Conservation (phyloP, 2,113 vertebrate genomes). For the Nannospalax galili region DNA sequence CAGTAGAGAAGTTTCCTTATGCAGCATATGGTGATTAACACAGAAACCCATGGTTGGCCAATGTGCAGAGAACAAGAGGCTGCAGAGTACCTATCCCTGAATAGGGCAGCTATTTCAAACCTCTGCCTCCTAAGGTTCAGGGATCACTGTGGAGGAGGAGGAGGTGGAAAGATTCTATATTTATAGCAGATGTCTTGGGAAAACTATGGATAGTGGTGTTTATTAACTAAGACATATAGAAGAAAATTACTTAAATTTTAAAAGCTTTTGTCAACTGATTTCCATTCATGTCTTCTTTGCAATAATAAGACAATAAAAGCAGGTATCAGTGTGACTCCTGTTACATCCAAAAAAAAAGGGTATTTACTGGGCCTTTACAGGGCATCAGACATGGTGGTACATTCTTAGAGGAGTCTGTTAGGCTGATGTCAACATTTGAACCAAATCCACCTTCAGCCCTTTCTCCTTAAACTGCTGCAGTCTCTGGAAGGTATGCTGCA, state of each 20-base stretch:
- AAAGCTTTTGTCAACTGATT: background rate
- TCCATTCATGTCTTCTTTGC: background rate
- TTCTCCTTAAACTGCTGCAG: background rate
- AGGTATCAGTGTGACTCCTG: background rate
- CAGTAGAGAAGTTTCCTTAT: too few species aligned
- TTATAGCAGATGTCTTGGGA: background rate
- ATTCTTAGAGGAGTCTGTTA: background rate
- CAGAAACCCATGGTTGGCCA: too few species aligned
- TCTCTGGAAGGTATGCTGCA: background rate
- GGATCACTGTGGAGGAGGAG: too few species aligned
- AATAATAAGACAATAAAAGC: background rate
- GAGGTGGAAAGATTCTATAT: too few species aligned
- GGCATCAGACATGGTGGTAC: too few species aligned
- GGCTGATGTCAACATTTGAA: background rate
- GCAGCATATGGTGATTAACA: too few species aligned
- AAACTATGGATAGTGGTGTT: background rate
- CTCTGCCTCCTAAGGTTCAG: too few species aligned
- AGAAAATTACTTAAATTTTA: conserved; percentile 6
- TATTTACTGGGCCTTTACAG: background rate
- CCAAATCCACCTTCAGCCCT: background rate
- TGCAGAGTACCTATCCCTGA: too few species aligned
- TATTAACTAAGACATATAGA: conserved; percentile 17
- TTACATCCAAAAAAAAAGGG: background rate
- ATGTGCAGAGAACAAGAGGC: too few species aligned
- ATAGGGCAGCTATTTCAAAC: too few species aligned